Base-by-base conservation (phyloP, 2,113 vertebrate species). In the Recurvirostra avosetta region DNA sequence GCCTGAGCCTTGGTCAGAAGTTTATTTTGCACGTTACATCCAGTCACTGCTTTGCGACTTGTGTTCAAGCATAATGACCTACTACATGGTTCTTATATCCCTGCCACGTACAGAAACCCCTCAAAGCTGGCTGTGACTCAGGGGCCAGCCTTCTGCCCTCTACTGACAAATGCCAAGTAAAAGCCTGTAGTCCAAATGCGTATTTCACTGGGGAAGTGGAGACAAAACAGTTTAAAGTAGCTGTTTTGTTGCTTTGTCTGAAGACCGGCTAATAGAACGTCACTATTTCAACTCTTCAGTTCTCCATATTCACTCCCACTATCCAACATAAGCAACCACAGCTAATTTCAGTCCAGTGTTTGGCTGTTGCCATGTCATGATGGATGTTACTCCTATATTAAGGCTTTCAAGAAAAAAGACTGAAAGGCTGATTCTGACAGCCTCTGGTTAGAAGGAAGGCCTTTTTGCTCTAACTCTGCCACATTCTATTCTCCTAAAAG, bases 11-110 rank as follows among this genome's bases (percentile, higher is more conserved):
- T 16, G 40, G 13, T 43, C 41, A 74, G 81, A 68, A 84, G 16
- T 16, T 27, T 19, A 1, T 32, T 75, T 58, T 84, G 26, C 29
- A 49, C 5, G 21, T 49, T 22, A 49, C 47, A 22, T 17, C 47
- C 47, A 49, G 47, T 22, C 21, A 9, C 47, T 49, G 53, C 83
- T 65, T 12, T 68, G 21, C 38, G 38, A 38, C 56, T 65, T 65
- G 55, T 34, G 21, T 62, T 81, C 41, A 68, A 56, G 27, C 56
- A 6, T 22, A 34, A 27, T 29, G 19, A 45, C 40, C 34, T 73
- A 8, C 26, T 82, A 1, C 14, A 0, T 18, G 32, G 21, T 53
- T 74, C 34, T 68, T 6, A 5, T 1, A 3, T 45, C 32, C 41
- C 29, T 80, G 23, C 29, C 17, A 27, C 22, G 4, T 8, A 6